phyloP scores from a whole-genome alignment of 2,888 invertebrate genomes.

The Parascotia fuliginaria region DNA sequence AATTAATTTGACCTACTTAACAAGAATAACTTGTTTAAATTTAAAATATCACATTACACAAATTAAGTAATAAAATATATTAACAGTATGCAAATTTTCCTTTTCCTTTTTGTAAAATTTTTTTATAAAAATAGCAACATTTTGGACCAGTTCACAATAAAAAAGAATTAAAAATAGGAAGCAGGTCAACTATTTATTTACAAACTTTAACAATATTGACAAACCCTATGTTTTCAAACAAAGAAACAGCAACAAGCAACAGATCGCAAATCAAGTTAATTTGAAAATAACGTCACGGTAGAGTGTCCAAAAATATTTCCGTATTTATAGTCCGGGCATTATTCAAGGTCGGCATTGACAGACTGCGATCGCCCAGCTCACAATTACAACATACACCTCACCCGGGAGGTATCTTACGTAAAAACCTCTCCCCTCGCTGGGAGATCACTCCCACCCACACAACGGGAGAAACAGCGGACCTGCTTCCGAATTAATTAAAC shows the following conservation, averaged over 20 bases:
- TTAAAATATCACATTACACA: too few relatives aligned
- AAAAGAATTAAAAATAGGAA: slow-evolving; percentile 16
- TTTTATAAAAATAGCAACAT: slow-evolving; percentile 29
- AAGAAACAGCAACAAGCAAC: slow-evolving; percentile 44
- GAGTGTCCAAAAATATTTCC: slow-evolving; percentile 78
- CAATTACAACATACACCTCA: slow-evolving; percentile 64
- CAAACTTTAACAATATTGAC: slow-evolving; percentile 27
- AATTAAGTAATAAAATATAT: too few relatives aligned
- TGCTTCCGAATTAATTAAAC: slow-evolving; percentile 61
- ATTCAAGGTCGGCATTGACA: slow-evolving; percentile 80
- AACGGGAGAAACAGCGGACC: slow-evolving; percentile 45
- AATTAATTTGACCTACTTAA: too few relatives aligned
- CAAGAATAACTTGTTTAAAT: too few relatives aligned
- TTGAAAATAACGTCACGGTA: slow-evolving; percentile 60
- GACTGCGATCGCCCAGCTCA: slow-evolving; percentile 63
- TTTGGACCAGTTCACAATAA: slow-evolving; percentile 32
- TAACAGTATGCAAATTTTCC: too few relatives aligned
- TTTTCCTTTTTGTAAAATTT: background rate
- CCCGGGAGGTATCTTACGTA: slow-evolving; percentile 69
- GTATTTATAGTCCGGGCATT: slow-evolving; percentile 77
- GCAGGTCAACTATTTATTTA: slow-evolving; percentile 32
- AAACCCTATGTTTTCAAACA: slow-evolving; percentile 44
- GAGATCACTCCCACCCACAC: slow-evolving; percentile 40
- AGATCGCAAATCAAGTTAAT: slow-evolving; percentile 60
- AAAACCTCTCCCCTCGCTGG: slow-evolving; percentile 57